Evolutionary conservation across 2,113 vertebrate genomes (phyloP), one percentile per base, ranked within the genome.

Genomic region (Barnardius zonarius): DNA sequence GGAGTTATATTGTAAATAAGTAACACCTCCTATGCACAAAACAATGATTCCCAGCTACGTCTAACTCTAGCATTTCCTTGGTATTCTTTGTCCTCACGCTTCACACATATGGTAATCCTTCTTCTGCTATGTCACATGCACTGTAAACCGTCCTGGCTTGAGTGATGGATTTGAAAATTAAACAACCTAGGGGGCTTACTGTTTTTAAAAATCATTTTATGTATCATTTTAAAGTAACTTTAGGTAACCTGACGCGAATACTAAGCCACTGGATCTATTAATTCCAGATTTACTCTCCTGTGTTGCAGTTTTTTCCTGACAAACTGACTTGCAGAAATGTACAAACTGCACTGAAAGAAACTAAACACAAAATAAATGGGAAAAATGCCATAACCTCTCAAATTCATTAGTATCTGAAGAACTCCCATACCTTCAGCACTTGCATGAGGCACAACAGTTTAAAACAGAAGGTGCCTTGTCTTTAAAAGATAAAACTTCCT

Each of bases 151-250:
- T 73, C 94, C 72, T 39, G 51, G 88, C 83, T 88, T 90, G 92
- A 96, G 92, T 91, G 93, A 97, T 85, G 54, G 80, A 92, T 96
- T 95, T 96, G 82, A 91, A 95, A 95, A 96, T 97, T 92, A 97
- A 97, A 95, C 96, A 77, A 90, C 83, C 93, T 93, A 95, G 68
- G 87, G 93, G 86, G 88, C 82, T 93, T 52, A 74, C 64, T 95
- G 83, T 96, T 97, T 93, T 92, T 93, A 93, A 96, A 95, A 96
- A 85, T 54, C 55, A 83, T 95, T 95, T 94, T 62, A 92, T 89
- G 66, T 95, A 89, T 92, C 57, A 95, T 93, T 97, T 96, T 86
- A 96, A 96, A 96, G 92, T 90, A 97, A 97, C 95, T 91, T 82
- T 35, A 85, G 64, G 62, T 80, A 86, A 88, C 88, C 59, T 75